Evolutionary conservation across 2,888 invertebrate species (phyloP).

Genomic region (Shargacucullia verbasci): DNA sequence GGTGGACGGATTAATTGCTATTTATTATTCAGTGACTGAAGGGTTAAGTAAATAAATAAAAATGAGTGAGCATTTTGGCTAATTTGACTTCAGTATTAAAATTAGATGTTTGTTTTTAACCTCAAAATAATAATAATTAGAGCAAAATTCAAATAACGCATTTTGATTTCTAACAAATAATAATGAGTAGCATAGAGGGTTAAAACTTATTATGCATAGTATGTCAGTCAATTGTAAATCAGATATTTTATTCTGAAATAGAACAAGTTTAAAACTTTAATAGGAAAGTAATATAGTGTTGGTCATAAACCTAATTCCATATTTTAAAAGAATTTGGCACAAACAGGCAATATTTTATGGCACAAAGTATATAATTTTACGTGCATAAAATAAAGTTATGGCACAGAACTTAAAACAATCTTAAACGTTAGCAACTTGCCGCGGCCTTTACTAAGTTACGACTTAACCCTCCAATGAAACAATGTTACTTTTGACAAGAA

Average conservation of each 20-base stretch:
- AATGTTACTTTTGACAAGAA: conserved; percentile 22
- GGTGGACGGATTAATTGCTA: conserved; percentile 38
- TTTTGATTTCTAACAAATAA: no score
- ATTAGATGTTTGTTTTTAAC: neutral
- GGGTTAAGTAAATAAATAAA: conserved; percentile 25
- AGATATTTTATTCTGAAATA: no score
- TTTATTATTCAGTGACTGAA: conserved; percentile 40
- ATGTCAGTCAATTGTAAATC: no score
- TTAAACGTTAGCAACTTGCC: conserved; percentile 12
- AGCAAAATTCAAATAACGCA: no score
- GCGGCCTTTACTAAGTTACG: conserved; percentile 18
- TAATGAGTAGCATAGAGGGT: conserved; percentile 6
- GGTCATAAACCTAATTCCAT: conserved; percentile 28
- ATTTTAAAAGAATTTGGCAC: conserved; percentile 29
- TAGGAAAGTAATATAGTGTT: neutral
- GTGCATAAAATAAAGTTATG: conserved; percentile 21
- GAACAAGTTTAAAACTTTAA: neutral
- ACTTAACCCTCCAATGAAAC: conserved; percentile 1
- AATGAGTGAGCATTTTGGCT: neutral
- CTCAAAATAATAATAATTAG: no score
- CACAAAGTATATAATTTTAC: conserved; percentile 28
- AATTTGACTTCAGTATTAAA: neutral
- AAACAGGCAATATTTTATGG: conserved; percentile 22
- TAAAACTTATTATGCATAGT: neutral
- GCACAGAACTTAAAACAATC: conserved; percentile 21